Conservation (phyloP, 2,888 invertebrate genomes). For the Carterocephalus palaemon region DNA sequence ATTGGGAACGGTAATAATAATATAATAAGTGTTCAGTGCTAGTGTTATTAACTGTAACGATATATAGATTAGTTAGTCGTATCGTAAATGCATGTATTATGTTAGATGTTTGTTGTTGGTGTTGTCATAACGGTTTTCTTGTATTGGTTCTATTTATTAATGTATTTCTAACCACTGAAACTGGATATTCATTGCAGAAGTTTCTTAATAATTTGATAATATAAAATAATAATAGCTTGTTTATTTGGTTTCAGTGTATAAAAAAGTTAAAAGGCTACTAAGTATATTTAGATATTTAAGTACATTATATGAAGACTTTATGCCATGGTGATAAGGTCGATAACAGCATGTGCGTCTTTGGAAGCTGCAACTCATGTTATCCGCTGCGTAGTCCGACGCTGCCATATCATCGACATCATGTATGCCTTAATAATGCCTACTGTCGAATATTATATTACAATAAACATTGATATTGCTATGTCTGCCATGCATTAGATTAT, state of each 20-base stretch:
- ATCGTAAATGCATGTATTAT: too few relatives aligned
- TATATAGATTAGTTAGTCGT: too few relatives aligned
- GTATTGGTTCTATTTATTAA: too few relatives aligned
- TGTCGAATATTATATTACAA: too few relatives aligned
- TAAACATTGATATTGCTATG: too few relatives aligned
- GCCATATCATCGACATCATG: constrained; percentile 29
- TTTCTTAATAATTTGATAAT: neutral
- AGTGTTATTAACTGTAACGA: too few relatives aligned
- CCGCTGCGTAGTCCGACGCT: constrained; percentile 33
- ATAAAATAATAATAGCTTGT: too few relatives aligned
- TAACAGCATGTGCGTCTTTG: constrained; percentile 9
- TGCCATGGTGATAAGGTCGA: neutral
- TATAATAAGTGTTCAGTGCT: too few relatives aligned
- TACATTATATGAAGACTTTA: neutral
- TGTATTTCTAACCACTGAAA: constrained; percentile 1
- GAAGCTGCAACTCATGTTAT: constrained; percentile 12
- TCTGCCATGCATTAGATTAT: too few relatives aligned
- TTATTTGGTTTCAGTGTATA: neutral
- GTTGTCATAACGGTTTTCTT: neutral
- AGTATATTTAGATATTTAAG: too few relatives aligned
- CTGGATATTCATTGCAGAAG: constrained; percentile 1
- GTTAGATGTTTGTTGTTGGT: neutral
- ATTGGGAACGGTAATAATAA: too few relatives aligned
- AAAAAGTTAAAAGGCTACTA: too few relatives aligned
- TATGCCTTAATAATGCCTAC: neutral